These are phyloP conservation scores for Sarcophaga rosellei DNA, from an alignment of 2,888 invertebrate species.

Conservation along the genomic window DNA sequence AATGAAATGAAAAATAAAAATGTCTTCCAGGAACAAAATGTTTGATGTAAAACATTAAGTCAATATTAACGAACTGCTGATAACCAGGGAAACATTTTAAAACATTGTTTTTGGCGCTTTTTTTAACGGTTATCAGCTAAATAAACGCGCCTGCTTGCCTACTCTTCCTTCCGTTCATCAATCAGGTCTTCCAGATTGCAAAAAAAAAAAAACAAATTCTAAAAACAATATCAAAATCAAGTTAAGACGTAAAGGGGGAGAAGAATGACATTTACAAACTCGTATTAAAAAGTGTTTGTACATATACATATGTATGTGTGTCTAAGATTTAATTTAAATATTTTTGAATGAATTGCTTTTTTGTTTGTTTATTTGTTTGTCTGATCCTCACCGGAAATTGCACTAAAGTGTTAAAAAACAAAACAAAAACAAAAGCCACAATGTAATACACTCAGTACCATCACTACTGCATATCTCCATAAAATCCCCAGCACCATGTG, in stretches of 20 bases:
- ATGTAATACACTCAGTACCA: conserved; percentile 17
- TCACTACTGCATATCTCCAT: background rate
- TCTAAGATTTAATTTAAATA: background rate
- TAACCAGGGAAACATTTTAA: background rate
- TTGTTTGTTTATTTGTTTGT: conserved; percentile 5
- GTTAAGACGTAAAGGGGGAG: too few relatives aligned
- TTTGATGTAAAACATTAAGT: background rate
- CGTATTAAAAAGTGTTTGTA: too few relatives aligned
- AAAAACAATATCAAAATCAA: too few relatives aligned
- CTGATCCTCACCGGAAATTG: conserved; percentile 64
- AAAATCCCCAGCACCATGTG: conserved; percentile 59
- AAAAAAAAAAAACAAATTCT: too few relatives aligned
- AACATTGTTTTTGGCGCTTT: too few relatives aligned
- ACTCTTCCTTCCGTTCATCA: too few relatives aligned
- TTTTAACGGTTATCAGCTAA: too few relatives aligned
- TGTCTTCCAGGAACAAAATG: background rate
- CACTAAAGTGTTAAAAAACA: conserved; percentile 60
- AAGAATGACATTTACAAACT: too few relatives aligned
- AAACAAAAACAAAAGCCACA: conserved; percentile 8
- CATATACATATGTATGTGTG: background rate
- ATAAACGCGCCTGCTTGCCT: too few relatives aligned
- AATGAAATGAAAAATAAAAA: background rate
- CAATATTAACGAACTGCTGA: conserved; percentile 1
- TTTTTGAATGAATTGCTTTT: background rate
- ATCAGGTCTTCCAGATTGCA: too few relatives aligned